Evolutionary conservation across 2,113 vertebrate genomes (phyloP), one percentile per base, ranked within the genome.

Genomic region (Cacatua alba): DNA sequence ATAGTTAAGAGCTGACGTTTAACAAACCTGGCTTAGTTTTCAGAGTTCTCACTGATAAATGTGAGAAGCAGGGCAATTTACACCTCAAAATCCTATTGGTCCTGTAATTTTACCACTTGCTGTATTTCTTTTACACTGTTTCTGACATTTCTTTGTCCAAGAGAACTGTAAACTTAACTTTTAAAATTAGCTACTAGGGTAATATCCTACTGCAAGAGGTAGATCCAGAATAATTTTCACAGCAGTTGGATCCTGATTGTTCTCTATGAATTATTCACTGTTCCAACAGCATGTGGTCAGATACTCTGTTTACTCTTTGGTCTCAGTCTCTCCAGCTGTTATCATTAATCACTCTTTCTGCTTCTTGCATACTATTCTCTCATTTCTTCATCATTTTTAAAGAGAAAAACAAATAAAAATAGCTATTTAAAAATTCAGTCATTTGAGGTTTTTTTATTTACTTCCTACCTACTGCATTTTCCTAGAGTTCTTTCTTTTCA

Each of bases 261-360:
- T 90, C 9, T 63, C 15, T 43, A 41, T 92, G 91, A 94, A 86
- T 92, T 94, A 94, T 81, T 93, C 76, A 88, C 76, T 46, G 41
- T 67, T 78, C 68, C 86, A 82, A 88, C 39, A 90, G 53, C 41
- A 52, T 86, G 82, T 29, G 51, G 60, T 71, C 60, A 92, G n/a
- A 83, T 67, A 79, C 62, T 37, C 28, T 94, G 31, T 95, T 96
- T 97, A 83, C n/a, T 64, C 43, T 51, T 63, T 79, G 78, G 62
- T 59, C 68, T 92, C 68, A 91, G 62, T 72, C 48, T 95, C 67
- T 72, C 18, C 78, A 90, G 44, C 59, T 90, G 78, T 80, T 89
- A 63, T 67, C 46, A 92, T 97, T 95, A 97, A 96, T 82, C 78
- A 82, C 21, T 49, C 41, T 72, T 87, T 78, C 82, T 67, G 6